Conservation (phyloP, 2,113 vertebrate species). For the Pangasianodon gigas region DNA sequence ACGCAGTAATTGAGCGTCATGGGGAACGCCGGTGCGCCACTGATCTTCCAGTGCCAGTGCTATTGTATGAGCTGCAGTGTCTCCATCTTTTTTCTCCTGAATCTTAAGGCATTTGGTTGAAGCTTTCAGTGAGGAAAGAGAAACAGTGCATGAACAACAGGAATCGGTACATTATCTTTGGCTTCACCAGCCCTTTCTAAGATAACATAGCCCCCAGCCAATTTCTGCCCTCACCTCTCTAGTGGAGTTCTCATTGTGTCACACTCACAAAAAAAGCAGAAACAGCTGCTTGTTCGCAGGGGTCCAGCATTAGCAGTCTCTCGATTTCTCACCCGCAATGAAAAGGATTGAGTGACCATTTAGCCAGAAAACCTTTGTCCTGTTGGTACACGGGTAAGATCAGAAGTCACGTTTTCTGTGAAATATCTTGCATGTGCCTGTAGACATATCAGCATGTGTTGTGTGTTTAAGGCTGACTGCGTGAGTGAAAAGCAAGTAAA, state of each 20-base stretch:
- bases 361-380: neutral
- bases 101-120: slow-evolving; percentile 11
- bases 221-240: slow-evolving; percentile 59
- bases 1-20: neutral
- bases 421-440: neutral
- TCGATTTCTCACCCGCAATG: neutral
- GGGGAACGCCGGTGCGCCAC: neutral
- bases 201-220: slow-evolving; percentile 51
- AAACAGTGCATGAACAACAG: slow-evolving; percentile 57
- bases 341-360: neutral
- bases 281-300: neutral
- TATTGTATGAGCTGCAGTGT: neutral
- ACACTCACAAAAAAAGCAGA: slow-evolving; percentile 55
- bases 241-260: slow-evolving; percentile 66
- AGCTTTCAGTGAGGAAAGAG: slow-evolving; percentile 29
- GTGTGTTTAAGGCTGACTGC: slow-evolving; percentile 2
- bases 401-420: neutral
- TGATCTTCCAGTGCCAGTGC: neutral
- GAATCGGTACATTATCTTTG: slow-evolving; percentile 61
- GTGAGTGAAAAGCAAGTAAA: slow-evolving; percentile 35
- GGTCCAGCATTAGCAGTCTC: neutral
- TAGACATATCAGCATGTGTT: slow-evolving; percentile 23
- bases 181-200: slow-evolving; percentile 67
- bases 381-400: neutral
- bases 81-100: slow-evolving; percentile 12